Conservation (phyloP, 2,888 invertebrate genomes). For the Gisinianus flammeolus region DNA sequence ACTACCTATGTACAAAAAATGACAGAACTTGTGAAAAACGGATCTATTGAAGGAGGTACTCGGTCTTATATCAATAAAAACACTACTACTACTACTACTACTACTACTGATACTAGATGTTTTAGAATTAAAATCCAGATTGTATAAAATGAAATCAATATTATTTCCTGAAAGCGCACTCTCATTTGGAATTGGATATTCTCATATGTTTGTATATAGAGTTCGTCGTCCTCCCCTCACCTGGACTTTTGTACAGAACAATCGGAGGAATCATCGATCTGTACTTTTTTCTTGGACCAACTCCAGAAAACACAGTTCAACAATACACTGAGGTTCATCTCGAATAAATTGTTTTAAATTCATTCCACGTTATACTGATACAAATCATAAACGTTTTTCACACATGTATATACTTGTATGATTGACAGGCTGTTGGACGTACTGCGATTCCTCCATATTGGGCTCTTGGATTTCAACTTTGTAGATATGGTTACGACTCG, state of each 20-base stretch:
- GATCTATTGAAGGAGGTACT: background rate
- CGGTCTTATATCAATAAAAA: too few relatives aligned
- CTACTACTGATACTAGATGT: background rate
- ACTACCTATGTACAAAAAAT: background rate
- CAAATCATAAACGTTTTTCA: too few relatives aligned
- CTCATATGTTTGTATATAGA: too few relatives aligned
- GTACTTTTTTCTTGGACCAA: slow-evolving; percentile 78
- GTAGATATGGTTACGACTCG: slow-evolving; percentile 72
- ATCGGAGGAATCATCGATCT: slow-evolving; percentile 83
- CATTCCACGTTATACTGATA: too few relatives aligned
- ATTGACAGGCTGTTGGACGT: slow-evolving; percentile 67
- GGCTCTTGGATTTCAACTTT: slow-evolving; percentile 85
- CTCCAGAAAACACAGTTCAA: slow-evolving; percentile 70
- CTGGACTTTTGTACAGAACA: slow-evolving; percentile 79
- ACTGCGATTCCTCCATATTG: slow-evolving; percentile 86
- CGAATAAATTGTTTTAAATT: too few relatives aligned
- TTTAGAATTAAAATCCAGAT: background rate
- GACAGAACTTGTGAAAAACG: background rate
- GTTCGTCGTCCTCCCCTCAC: slow-evolving; percentile 72
- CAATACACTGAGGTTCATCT: slow-evolving; percentile 68
- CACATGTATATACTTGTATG: background rate
- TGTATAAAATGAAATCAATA: background rate
- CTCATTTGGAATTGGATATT: slow-evolving; percentile 42
- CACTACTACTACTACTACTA: too few relatives aligned
- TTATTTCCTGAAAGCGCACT: background rate